These are phyloP conservation scores for Heloderma charlesbogerti DNA, from an alignment of 2,113 vertebrate species.

Conservation along the genomic window DNA sequence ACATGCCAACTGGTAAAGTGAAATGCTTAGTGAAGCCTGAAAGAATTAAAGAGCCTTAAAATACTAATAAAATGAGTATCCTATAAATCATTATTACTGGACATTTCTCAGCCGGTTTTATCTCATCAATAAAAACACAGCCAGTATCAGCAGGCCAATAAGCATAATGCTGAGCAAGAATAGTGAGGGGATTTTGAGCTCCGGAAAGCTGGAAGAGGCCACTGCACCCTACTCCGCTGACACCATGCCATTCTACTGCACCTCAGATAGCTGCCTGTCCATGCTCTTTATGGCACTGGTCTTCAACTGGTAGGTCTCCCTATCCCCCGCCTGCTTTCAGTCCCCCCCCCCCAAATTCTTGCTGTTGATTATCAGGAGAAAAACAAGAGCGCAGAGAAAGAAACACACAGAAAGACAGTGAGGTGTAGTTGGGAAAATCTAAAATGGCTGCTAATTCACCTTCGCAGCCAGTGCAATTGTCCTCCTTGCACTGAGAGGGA, in stretches of 20 bases:
- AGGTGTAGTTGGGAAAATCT: not conserved
- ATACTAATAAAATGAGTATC: not conserved
- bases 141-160: not conserved
- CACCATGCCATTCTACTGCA: not conserved
- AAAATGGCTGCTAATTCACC: not conserved
- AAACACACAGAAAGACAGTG: too few relatives aligned
- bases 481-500: too few relatives aligned
- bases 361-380: too few relatives aligned
- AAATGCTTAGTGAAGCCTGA: slow-evolving; percentile 56
- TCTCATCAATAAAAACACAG: not conserved
- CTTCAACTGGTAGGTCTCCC: not conserved
- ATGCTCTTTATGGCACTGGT: not conserved
- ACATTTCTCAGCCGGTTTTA: slow-evolving; percentile 30
- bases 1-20: slow-evolving; percentile 60
- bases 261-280: not conserved
- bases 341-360: too few relatives aligned
- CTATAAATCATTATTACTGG: slow-evolving; percentile 24
- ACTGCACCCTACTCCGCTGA: not conserved
- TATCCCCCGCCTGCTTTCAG: too few relatives aligned
- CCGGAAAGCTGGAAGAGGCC: not conserved
- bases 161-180: not conserved
- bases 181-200: not conserved
- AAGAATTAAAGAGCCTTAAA: slow-evolving; percentile 60
- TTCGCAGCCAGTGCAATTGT: too few relatives aligned
- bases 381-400: too few relatives aligned